Evolutionary conservation across 2,797 vertebrate genomes (phyloP).

Genomic region (Rousettus madagascariensis): DNA sequence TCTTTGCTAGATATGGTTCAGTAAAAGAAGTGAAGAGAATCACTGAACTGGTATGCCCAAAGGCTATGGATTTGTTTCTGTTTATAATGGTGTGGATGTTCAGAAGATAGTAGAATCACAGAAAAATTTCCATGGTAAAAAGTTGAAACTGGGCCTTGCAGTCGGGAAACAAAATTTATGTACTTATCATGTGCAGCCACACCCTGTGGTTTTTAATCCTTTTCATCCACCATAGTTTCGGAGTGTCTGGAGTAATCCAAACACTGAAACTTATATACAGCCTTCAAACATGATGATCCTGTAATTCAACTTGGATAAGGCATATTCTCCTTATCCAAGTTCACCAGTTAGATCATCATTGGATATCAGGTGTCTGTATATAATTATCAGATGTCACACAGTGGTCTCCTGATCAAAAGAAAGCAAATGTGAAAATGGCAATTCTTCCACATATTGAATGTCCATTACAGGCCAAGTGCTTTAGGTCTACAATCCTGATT

Average conservation of each 20-base stretch:
- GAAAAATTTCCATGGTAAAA: conserved; percentile 94
- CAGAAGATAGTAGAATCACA: conserved; percentile 94
- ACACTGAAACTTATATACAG: conserved; percentile 78
- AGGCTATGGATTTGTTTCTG: conserved; percentile 98
- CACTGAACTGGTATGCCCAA: conserved; percentile 94
- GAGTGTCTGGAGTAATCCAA: conserved; percentile 82
- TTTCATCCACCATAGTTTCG: conserved; percentile 83
- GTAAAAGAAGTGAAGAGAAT: conserved; percentile 98
- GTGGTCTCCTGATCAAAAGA: neutral
- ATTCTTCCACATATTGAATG: neutral
- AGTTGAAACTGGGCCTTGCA: conserved; percentile 95
- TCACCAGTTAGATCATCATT: no score
- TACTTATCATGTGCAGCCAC: conserved; percentile 80
- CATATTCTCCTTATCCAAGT: no score
- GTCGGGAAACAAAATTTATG: conserved; percentile 94
- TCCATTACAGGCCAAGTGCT: neutral
- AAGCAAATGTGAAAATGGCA: neutral
- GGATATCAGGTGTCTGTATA: no score
- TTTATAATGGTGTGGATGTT: conserved; percentile 94
- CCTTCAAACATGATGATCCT: conserved; percentile 82
- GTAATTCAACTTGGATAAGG: conserved; percentile 85
- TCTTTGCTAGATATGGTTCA: conserved; percentile 90
- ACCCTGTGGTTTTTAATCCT: conserved; percentile 82
- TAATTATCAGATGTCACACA: no score
- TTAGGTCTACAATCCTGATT: neutral